A percentile compares a stretch with the other conserved stretches of the same genome.
These are phyloP conservation scores for Upupa epops DNA, from an alignment of 2,113 vertebrate species.

Conservation along the genomic window DNA sequence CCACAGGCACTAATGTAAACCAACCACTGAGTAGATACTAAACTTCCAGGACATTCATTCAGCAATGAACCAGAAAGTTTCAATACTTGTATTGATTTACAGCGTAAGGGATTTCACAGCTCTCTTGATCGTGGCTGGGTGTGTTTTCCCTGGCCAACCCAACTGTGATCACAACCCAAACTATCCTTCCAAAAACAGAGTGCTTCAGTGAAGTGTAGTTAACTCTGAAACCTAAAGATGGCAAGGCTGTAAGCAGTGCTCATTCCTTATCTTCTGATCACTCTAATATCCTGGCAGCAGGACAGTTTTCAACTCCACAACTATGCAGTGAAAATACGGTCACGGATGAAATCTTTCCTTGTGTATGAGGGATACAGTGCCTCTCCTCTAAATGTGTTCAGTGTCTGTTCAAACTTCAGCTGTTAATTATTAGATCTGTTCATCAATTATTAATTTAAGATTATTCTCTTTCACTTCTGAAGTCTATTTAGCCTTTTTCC, in stretches of 20 bases:
- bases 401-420: background rate
- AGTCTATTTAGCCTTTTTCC: background rate
- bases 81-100: background rate
- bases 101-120: background rate
- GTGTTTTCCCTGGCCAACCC: background rate
- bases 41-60: background rate
- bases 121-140: background rate
- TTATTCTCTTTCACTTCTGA: background rate
- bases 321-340: background rate
- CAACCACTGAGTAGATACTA: background rate
- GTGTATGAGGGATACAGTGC: background rate
- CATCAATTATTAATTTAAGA: constrained; percentile 31
- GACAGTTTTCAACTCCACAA: constrained; percentile 10
- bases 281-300: background rate
- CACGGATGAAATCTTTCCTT: background rate
- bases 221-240: background rate
- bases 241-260: background rate
- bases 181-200: background rate
- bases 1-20: background rate
- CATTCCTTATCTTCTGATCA: background rate
- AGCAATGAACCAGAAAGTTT: background rate
- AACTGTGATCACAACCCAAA: rapidly evolving
- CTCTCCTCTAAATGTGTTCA: background rate
- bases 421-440: constrained; percentile 24
- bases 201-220: background rate